phyloP scores from a whole-genome alignment of 2,797 vertebrate genomes.

The Ataeniobius toweri region DNA sequence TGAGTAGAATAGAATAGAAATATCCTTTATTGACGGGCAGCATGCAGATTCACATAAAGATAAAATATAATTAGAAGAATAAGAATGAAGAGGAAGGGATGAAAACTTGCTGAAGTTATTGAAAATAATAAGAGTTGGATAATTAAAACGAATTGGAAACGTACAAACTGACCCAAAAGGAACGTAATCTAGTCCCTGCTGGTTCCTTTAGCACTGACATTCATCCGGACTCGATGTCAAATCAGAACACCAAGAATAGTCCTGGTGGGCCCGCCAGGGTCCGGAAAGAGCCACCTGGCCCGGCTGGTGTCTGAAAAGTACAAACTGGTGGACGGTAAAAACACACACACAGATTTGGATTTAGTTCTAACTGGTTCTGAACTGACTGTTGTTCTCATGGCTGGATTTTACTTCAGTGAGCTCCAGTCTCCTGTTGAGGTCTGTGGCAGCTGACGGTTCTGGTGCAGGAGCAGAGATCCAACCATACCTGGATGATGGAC shows the following conservation, averaged over 20 bases:
- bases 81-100: too few relatives aligned
- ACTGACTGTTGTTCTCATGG: not conserved
- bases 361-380: not conserved
- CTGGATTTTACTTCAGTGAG: conserved; percentile 76
- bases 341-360: not conserved
- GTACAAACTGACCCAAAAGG: not conserved
- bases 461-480: conserved; percentile 79
- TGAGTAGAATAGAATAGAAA: not conserved
- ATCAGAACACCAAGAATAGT: conserved; percentile 85
- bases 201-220: conserved; percentile 79
- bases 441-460: conserved; percentile 80
- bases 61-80: too few relatives aligned
- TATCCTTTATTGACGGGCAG: too few relatives aligned
- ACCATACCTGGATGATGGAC: conserved; percentile 78
- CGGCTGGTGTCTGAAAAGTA: conserved; percentile 87
- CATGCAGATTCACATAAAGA: too few relatives aligned
- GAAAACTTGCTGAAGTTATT: too few relatives aligned
- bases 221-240: conserved; percentile 71
- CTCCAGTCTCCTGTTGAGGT: conserved; percentile 86
- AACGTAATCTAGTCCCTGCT: not conserved
- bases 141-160: too few relatives aligned
- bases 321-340: conserved; percentile 83
- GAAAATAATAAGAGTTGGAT: too few relatives aligned
- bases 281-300: conserved; percentile 90
- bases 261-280: conserved; percentile 86